phyloP scores from a whole-genome alignment of 2,797 vertebrate species.

The Coccyzus lansbergi region DNA sequence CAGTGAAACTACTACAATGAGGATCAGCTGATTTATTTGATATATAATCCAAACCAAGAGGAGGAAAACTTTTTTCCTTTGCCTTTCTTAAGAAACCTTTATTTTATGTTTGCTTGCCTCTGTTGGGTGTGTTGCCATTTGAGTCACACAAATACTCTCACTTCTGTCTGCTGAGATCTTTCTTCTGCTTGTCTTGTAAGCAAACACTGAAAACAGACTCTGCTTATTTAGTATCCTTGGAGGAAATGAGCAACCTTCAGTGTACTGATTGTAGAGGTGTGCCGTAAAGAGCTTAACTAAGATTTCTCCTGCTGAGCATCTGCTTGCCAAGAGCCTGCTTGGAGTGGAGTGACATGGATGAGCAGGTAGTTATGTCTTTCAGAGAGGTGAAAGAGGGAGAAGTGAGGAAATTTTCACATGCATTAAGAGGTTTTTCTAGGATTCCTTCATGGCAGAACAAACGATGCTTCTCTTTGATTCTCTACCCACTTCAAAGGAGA shows the following conservation, averaged over 20 bases:
- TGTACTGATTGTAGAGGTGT: constrained; percentile 1
- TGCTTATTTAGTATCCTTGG: neutral
- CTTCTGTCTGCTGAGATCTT: neutral
- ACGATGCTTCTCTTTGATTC: neutral
- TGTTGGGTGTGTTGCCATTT: neutral
- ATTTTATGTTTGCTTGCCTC: neutral
- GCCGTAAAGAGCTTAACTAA: neutral
- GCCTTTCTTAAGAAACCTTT: neutral
- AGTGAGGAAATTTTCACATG: neutral
- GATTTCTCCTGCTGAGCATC: constrained; percentile 15
- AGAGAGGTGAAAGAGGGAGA: neutral
- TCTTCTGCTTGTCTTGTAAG: neutral
- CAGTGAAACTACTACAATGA: neutral
- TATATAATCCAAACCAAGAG: neutral
- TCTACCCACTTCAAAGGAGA: neutral
- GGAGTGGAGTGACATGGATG: neutral
- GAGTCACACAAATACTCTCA: neutral
- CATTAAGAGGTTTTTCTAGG: neutral
- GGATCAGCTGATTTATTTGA: neutral
- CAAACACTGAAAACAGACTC: neutral
- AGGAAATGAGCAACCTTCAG: constrained; percentile 18
- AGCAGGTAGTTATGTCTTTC: neutral
- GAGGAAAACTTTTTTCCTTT: neutral
- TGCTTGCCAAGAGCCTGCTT: constrained; percentile 20
- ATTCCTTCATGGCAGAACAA: neutral